Percentiles rank a stretch among this genome's conserved stretches.
Conservation (phyloP, 2,797 vertebrate species). For the Paguma larvata region DNA sequence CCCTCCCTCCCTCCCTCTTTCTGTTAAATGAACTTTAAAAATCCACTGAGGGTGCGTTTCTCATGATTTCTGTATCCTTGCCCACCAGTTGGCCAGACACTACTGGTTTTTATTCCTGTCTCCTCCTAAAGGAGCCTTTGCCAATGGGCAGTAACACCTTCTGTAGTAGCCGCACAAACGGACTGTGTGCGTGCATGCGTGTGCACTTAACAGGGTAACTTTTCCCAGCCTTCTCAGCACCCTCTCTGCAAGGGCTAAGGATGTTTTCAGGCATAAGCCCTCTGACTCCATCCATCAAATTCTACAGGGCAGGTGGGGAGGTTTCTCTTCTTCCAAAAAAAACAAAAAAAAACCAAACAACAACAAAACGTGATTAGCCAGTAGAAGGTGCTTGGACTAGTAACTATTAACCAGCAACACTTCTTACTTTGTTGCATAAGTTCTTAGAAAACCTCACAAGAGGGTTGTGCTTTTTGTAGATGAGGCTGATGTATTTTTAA, state of each 20-base stretch:
- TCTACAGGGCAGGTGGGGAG: neutral
- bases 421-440: constrained; percentile 17
- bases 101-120: neutral
- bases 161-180: neutral
- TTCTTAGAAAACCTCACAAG: constrained; percentile 52
- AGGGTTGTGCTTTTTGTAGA: neutral
- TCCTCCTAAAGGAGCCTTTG: neutral
- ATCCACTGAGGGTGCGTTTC: neutral
- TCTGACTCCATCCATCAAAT: neutral
- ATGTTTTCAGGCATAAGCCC: neutral
- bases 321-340: neutral
- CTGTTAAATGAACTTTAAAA: too few relatives aligned
- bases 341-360: too few relatives aligned
- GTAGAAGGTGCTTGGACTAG: too few relatives aligned
- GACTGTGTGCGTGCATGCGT: fast-evolving
- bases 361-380: too few relatives aligned
- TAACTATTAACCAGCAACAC: neutral
- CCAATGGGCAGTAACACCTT: neutral
- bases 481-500: constrained; percentile 73
- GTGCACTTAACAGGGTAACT: neutral
- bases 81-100: neutral
- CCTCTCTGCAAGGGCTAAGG: neutral
- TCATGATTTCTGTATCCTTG: neutral
- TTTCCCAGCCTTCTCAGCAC: neutral
- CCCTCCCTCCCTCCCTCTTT: too few relatives aligned